Conservation (phyloP, 2,888 invertebrate genomes). For the Creontiades dilutus region DNA sequence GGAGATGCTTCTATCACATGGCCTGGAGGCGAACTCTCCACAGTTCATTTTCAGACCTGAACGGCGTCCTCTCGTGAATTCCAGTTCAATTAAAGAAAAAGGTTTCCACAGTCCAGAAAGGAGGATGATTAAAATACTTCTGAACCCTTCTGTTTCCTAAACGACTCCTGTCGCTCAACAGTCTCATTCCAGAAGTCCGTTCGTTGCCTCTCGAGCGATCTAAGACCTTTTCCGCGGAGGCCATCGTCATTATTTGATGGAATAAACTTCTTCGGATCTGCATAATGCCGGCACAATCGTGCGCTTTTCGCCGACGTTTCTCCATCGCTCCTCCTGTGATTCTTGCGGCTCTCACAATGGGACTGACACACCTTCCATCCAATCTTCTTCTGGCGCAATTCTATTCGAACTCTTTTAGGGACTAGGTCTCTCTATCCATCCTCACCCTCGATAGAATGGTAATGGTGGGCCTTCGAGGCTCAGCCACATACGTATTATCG, state of each 20-base stretch:
- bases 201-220: background rate
- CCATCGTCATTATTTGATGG: conserved; percentile 8
- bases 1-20: conserved; percentile 17
- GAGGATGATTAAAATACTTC: conserved; percentile 68
- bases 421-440: conserved; percentile 47
- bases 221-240: background rate
- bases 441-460: conserved; percentile 52
- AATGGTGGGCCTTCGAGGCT: conserved; percentile 48
- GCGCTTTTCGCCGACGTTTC: conserved; percentile 8
- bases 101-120: conserved; percentile 53
- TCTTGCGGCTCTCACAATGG: conserved; percentile 51
- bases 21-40: conserved; percentile 34
- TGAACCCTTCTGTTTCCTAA: conserved; percentile 41
- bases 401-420: conserved; percentile 19
- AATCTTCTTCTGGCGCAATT: conserved; percentile 52
- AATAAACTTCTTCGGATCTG: conserved; percentile 42
- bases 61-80: conserved; percentile 7
- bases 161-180: conserved; percentile 45
- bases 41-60: conserved; percentile 49
- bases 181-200: conserved; percentile 9
- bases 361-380: conserved; percentile 56
- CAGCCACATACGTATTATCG: conserved; percentile 45
- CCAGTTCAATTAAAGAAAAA: conserved; percentile 68
- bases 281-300: conserved; percentile 58
- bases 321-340: background rate